These are phyloP conservation scores for Balearica regulorum DNA, from an alignment of 2,797 vertebrate species.

Conservation along the genomic window DNA sequence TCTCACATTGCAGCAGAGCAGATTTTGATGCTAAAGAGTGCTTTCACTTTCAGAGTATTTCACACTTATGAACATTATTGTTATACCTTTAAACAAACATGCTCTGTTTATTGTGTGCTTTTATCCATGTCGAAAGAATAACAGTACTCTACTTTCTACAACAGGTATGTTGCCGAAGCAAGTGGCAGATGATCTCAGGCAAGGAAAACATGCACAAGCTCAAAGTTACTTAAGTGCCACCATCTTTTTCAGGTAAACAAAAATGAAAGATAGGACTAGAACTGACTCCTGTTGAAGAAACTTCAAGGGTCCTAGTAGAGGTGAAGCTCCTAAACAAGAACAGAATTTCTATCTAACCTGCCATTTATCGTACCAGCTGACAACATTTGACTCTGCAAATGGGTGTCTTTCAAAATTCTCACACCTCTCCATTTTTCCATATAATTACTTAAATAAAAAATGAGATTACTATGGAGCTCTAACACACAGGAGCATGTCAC, in stretches of 20 bases:
- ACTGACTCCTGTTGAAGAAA: neutral
- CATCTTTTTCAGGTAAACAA: constrained; percentile 85
- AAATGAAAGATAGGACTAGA: neutral
- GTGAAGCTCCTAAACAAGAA: neutral
- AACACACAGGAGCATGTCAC: neutral
- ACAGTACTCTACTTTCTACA: neutral
- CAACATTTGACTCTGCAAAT: neutral
- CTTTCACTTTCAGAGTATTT: neutral
- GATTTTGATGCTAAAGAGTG: neutral
- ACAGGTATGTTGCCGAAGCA: constrained; percentile 85
- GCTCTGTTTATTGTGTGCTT: neutral
- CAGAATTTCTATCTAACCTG: neutral
- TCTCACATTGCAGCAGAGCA: neutral
- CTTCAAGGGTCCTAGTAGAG: neutral
- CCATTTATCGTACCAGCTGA: neutral
- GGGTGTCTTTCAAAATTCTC: neutral
- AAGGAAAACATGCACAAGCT: constrained; percentile 78
- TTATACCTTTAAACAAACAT: neutral
- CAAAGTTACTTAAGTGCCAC: constrained; percentile 85
- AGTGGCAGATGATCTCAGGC: constrained; percentile 84
- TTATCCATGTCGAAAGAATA: neutral
- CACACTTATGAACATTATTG: neutral
- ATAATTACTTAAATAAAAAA: neutral
- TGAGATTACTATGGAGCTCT: neutral
- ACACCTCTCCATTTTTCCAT: neutral